These are phyloP conservation scores for Ptychoptera albimana DNA, from an alignment of 2,888 invertebrate species.

Conservation along the genomic window DNA sequence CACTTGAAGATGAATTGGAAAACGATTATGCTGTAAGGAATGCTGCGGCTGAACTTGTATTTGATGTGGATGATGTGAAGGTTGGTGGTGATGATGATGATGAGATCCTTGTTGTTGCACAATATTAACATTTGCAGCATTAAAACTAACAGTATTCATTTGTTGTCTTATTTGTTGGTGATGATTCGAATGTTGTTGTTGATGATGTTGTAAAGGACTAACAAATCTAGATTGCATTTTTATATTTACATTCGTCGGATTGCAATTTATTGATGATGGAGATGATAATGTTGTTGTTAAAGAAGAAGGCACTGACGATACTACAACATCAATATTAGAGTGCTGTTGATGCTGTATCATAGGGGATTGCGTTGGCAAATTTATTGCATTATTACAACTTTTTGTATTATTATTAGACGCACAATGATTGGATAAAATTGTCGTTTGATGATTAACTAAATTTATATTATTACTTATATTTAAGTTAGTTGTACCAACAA, in stretches of 20 bases:
- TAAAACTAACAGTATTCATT: constrained; percentile 1
- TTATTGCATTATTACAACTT: too few relatives aligned
- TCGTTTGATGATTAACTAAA: neutral
- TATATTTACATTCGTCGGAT: constrained; percentile 11
- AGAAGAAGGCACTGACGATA: constrained; percentile 18
- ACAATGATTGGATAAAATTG: too few relatives aligned
- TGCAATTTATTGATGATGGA: too few relatives aligned
- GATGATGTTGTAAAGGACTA: constrained; percentile 9
- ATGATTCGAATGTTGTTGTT: constrained; percentile 5
- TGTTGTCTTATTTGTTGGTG: constrained; percentile 1
- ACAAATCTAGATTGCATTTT: constrained; percentile 8
- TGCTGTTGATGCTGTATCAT: neutral
- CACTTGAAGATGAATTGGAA: constrained; percentile 12
- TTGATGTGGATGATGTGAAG: constrained; percentile 14
- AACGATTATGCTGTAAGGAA: constrained; percentile 12
- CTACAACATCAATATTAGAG: neutral
- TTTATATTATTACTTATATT: constrained; percentile 1
- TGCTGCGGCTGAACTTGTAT: constrained; percentile 9
- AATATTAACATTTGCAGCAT: constrained; percentile 1
- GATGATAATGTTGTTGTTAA: constrained; percentile 6
- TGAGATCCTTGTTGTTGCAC: constrained; percentile 10
- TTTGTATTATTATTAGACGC: too few relatives aligned
- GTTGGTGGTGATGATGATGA: constrained; percentile 15
- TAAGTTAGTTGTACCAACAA: constrained; percentile 1
- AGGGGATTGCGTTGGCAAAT: too few relatives aligned